A percentile compares a stretch with the other conserved stretches of the same genome.
These are phyloP conservation scores for Tricholaema leucomelas DNA, from an alignment of 2,113 vertebrate genomes.

Conservation along the genomic window DNA sequence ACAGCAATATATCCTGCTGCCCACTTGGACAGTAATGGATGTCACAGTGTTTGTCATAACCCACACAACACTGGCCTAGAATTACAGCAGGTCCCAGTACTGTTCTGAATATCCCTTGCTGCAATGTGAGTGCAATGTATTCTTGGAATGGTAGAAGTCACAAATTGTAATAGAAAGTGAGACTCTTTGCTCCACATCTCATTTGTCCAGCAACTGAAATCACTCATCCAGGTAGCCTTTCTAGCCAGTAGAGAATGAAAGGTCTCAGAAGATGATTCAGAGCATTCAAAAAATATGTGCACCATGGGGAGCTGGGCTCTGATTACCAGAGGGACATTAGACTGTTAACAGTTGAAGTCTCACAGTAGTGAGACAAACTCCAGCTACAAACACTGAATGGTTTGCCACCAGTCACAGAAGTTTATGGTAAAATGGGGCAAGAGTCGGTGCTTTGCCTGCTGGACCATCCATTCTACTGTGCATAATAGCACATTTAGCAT, in stretches of 20 bases:
- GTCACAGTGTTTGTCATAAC: not conserved
- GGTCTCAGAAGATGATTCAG: not conserved
- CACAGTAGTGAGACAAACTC: not conserved
- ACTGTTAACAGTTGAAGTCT: too few relatives aligned
- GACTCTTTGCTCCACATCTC: not conserved
- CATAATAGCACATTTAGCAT: rapidly evolving
- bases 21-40: not conserved
- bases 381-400: not conserved
- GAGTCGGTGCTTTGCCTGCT: not conserved
- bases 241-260: not conserved
- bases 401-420: not conserved
- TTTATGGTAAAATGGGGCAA: not conserved
- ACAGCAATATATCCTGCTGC: not conserved
- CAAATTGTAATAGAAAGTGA: not conserved
- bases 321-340: not conserved
- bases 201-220: not conserved
- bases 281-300: not conserved
- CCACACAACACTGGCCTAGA: not conserved
- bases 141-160: not conserved
- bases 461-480: not conserved
- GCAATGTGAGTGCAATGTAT: not conserved
- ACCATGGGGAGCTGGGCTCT: not conserved
- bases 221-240: not conserved
- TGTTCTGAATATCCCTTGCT: not conserved
- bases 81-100: not conserved